phyloP scores from a whole-genome alignment of 2,113 vertebrate genomes.

The Nannospalax galili region DNA sequence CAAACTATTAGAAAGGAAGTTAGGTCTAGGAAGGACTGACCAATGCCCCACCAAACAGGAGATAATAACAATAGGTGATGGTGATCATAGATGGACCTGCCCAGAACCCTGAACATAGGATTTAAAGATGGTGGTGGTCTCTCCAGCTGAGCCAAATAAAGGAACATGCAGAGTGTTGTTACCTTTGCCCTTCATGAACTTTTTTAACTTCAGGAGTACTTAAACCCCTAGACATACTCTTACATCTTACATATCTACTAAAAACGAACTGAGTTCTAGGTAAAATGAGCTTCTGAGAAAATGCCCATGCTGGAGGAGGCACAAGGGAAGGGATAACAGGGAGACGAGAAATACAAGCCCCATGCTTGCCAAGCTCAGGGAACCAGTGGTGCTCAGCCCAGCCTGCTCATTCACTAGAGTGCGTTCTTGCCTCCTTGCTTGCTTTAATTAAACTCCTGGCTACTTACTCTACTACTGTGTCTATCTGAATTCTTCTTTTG shows the following conservation, averaged over 20 bases:
- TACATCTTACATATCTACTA: background rate
- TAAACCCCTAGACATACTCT: background rate
- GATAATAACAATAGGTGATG: background rate
- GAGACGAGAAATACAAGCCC: background rate
- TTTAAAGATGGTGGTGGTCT: background rate
- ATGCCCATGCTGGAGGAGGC: background rate
- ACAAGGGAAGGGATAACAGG: no score
- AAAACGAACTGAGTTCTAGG: background rate
- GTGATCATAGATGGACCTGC: background rate
- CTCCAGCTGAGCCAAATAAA: background rate
- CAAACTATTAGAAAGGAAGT: background rate
- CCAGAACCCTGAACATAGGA: background rate
- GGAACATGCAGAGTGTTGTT: background rate
- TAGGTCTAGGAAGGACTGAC: background rate
- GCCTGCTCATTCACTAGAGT: background rate
- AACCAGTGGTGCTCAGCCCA: background rate
- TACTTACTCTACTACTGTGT: background rate
- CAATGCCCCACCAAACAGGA: background rate
- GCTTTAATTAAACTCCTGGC: background rate
- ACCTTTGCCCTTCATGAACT: background rate
- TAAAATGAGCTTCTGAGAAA: background rate
- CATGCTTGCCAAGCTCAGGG: background rate
- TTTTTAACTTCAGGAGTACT: background rate
- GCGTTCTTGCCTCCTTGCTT: background rate
- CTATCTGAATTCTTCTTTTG: background rate